Evolutionary conservation across 1,140 invertebrate genomes (phyloP).

Genomic region (Sitobion miscanthi): DNA sequence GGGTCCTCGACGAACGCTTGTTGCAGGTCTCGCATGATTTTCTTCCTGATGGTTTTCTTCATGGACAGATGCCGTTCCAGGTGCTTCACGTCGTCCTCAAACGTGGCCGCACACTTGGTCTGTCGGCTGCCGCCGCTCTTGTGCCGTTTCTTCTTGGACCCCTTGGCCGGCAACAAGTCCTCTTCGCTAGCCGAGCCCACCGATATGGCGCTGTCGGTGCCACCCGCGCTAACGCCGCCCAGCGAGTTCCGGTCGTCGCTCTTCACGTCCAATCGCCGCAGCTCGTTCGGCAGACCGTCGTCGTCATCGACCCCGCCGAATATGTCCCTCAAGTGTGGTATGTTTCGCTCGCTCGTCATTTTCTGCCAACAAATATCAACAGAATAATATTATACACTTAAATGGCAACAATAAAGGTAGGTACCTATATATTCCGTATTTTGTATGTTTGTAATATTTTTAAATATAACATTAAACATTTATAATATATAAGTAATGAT

Average conservation of each 20-base stretch:
- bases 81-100: constrained; percentile 76
- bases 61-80: constrained; percentile 82
- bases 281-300: constrained; percentile 62
- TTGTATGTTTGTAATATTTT: background rate
- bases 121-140: constrained; percentile 56
- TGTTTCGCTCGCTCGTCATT: constrained; percentile 69
- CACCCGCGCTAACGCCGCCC: constrained; percentile 59
- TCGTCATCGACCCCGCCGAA: constrained; percentile 66
- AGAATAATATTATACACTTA: background rate
- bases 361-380: background rate
- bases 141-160: constrained; percentile 67
- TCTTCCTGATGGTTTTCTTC: constrained; percentile 86
- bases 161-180: constrained; percentile 62
- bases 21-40: constrained; percentile 82
- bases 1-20: constrained; percentile 78
- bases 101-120: constrained; percentile 69
- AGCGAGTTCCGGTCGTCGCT: constrained; percentile 57
- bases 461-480: background rate
- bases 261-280: constrained; percentile 62
- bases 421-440: background rate
- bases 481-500: too few relatives aligned
- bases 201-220: constrained; percentile 66
- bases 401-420: background rate
- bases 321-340: constrained; percentile 73
- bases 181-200: constrained; percentile 67